Evolutionary conservation across 1,140 invertebrate species (phyloP).

Genomic region (Aradophagus sp.): DNA sequence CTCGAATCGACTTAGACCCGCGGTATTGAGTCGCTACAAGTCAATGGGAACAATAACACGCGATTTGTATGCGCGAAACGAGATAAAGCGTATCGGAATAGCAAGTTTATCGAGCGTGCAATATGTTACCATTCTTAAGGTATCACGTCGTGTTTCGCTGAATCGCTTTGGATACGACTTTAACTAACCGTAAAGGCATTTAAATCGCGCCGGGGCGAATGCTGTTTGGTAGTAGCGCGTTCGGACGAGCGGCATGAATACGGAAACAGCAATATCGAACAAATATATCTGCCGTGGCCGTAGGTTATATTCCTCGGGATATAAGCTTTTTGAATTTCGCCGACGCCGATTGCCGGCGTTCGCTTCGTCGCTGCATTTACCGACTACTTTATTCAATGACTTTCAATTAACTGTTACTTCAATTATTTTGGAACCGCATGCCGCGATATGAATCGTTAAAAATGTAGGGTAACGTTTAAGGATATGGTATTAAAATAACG

Average conservation of each 20-base stretch:
- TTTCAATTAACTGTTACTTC: too few species aligned
- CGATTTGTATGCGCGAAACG: constrained; percentile 43
- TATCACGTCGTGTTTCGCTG: constrained; percentile 45
- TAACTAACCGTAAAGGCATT: constrained; percentile 55
- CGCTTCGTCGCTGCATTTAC: too few species aligned
- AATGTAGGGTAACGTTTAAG: too few species aligned
- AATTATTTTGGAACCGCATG: too few species aligned
- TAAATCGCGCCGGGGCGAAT: constrained; percentile 46
- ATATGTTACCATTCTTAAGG: constrained; percentile 54
- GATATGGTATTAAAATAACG: too few species aligned
- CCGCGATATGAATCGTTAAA: too few species aligned
- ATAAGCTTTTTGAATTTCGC: constrained; percentile 29
- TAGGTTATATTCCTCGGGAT: constrained; percentile 30
- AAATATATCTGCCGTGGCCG: constrained; percentile 42
- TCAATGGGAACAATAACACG: constrained; percentile 27
- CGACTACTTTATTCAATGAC: too few species aligned
- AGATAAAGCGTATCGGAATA: constrained; percentile 46
- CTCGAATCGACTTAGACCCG: not conserved
- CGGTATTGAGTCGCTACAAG: constrained; percentile 8
- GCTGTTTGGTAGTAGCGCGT: constrained; percentile 20
- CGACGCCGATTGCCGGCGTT: too few species aligned
- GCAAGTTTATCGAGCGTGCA: constrained; percentile 51
- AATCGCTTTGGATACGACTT: constrained; percentile 49
- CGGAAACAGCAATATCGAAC: constrained; percentile 39
- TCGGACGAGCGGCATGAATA: constrained; percentile 39